Base-by-base conservation (phyloP, 2,888 invertebrate genomes). In the Campopleginae sp. region DNA sequence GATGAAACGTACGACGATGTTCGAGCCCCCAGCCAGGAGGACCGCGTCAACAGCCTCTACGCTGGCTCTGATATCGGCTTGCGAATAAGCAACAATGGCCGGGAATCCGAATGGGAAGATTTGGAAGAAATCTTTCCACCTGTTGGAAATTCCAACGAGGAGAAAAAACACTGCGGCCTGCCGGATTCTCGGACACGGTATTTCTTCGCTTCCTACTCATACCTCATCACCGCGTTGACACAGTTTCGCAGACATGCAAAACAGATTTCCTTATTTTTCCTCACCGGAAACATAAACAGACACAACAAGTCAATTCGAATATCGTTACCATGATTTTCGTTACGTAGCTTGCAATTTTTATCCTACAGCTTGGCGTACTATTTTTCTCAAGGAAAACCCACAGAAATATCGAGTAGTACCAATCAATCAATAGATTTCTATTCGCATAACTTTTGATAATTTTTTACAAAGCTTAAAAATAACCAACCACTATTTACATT, bases 101-200 rank as follows among this genome's bases (percentile, higher is more conserved):
- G 92, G 76, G 93, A 93, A 87, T 92, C 91, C 75, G 93, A 93
- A 84, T 93, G 93, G 93, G 93, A 93, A 86, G 92, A 93, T 79
- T 85, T 92, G 42, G 93, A 92, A 5, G 92, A 92, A 27, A 27
- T 27, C 31, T 68, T 78, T 71, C 54, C 54, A 31, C 79, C 58
- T 58, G 14, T 2, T 12, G 58, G 5, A 14, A 27, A 27, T 2
- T 27, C 27, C 12, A 27, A 58, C 5, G 23, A 6, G 14, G 58
- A 12, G 23, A 58, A 58, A 27, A 58, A 58, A 27, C 2, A 2
- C 51, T 0, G 12, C 54, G 23, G 23, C 23, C 19, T 12, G 23
- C 23, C 27, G 4, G 58, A 58, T 14, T 58, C 58, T 27, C 58
- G 58, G 58, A 27, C 58, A 58, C 58, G 58, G 58, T 58, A 58